phyloP scores from a whole-genome alignment of 2,797 vertebrate genomes.

The Chaenodraco wilsoni region DNA sequence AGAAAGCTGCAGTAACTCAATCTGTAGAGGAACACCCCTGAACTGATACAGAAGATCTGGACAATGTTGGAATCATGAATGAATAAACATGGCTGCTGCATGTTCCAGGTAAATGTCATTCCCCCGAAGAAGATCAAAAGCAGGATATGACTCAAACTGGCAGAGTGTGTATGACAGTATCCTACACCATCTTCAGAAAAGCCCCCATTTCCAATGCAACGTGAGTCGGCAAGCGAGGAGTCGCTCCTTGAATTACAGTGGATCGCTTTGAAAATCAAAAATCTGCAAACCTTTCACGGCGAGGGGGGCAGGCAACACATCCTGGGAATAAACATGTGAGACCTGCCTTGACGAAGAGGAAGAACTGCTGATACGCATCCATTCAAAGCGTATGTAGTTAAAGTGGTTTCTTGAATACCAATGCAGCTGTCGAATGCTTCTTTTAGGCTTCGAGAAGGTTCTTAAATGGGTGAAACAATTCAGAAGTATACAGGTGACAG shows the following conservation, averaged over 20 bases:
- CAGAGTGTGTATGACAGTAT: neutral
- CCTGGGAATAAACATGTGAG: slow-evolving; percentile 34
- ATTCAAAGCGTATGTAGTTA: slow-evolving; percentile 28
- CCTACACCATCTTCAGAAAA: neutral
- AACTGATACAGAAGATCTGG: neutral
- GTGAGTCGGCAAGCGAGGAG: slow-evolving; percentile 7
- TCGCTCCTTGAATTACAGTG: slow-evolving; percentile 22
- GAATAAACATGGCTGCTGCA: neutral
- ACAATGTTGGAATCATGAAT: neutral
- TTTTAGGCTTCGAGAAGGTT: no score
- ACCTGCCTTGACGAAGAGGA: slow-evolving; percentile 8
- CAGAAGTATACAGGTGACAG: no score
- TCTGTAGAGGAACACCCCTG: neutral
- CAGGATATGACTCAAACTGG: neutral
- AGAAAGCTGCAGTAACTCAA: neutral
- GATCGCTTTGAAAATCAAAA: slow-evolving; percentile 17
- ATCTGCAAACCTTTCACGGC: slow-evolving; percentile 16
- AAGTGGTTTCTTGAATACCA: slow-evolving; percentile 21
- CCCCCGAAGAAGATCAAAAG: neutral
- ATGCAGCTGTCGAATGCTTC: neutral
- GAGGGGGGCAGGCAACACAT: slow-evolving; percentile 25
- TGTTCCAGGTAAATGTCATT: neutral
- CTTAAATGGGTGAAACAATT: no score
- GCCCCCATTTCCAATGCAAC: neutral
- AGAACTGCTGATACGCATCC: slow-evolving; percentile 3